Evolutionary conservation across 2,888 invertebrate species (phyloP).

Genomic region (Trissoscelio sp.): DNA sequence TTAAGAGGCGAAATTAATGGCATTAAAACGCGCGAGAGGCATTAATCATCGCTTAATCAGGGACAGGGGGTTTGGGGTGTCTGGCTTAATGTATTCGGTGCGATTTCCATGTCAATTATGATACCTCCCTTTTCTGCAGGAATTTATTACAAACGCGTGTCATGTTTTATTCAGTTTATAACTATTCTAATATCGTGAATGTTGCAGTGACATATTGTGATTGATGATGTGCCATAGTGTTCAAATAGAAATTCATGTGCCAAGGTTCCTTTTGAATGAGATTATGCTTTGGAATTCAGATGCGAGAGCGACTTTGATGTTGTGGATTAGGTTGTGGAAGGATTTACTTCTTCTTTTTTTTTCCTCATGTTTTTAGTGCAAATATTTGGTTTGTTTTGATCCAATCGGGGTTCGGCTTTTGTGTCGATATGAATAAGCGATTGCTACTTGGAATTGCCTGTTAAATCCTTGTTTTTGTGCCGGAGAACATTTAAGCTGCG

Average conservation of each 20-base stretch:
- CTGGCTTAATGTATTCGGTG: slow-evolving; percentile 48
- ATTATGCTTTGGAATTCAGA: slow-evolving; percentile 49
- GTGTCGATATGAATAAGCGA: slow-evolving; percentile 13
- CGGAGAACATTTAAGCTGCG: too few species aligned
- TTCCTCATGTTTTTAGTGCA: slow-evolving; percentile 40
- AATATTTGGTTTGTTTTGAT: slow-evolving; percentile 60
- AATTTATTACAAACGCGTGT: slow-evolving; percentile 64
- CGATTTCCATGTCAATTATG: slow-evolving; percentile 60
- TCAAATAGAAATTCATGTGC: slow-evolving; percentile 56
- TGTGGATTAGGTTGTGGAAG: slow-evolving; percentile 32
- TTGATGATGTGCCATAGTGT: slow-evolving; percentile 50
- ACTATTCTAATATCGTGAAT: slow-evolving; percentile 58
- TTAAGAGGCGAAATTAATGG: slow-evolving; percentile 1
- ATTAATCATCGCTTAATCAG: slow-evolving; percentile 50
- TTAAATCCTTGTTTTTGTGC: background rate
- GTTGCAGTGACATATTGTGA: slow-evolving; percentile 65
- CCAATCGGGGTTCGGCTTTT: slow-evolving; percentile 33
- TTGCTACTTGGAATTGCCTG: slow-evolving; percentile 46
- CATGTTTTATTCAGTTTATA: slow-evolving; percentile 68
- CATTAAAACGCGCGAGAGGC: background rate
- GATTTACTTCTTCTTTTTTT: slow-evolving; percentile 8
- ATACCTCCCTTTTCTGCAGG: slow-evolving; percentile 26
- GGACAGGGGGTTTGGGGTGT: background rate
- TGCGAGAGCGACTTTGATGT: slow-evolving; percentile 39
- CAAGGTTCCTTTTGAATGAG: slow-evolving; percentile 62